Percentiles rank a stretch among this genome's conserved stretches.
These are phyloP conservation scores for Nothoprocta pentlandii DNA, from an alignment of 2,113 vertebrate species.

Conservation along the genomic window DNA sequence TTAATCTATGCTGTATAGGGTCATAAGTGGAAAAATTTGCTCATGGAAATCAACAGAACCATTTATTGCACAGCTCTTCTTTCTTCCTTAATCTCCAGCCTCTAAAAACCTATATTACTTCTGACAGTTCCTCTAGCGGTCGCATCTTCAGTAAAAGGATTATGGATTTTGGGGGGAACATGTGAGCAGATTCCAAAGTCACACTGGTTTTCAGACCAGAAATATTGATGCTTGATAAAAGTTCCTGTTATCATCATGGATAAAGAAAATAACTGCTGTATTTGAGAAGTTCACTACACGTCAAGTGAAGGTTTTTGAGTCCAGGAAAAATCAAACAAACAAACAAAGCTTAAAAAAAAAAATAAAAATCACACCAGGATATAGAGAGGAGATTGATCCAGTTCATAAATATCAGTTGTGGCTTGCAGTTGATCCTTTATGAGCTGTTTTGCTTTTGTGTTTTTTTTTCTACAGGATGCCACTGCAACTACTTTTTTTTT, in stretches of 20 bases:
- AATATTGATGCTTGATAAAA: background rate
- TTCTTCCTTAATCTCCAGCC: background rate
- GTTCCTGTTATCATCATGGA: background rate
- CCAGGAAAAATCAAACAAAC: background rate
- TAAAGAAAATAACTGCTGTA: background rate
- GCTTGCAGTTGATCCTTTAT: background rate
- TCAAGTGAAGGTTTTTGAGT: background rate
- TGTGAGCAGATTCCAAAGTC: background rate
- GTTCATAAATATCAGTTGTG: background rate
- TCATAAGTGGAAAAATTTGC: background rate
- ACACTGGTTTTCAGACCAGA: background rate
- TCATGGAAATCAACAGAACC: background rate
- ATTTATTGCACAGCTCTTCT: background rate
- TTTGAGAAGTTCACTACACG: background rate
- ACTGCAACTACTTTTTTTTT: background rate
- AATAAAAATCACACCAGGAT: background rate
- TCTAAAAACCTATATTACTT: background rate
- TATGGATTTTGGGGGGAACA: background rate
- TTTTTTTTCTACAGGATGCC: background rate
- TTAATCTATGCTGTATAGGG: background rate
- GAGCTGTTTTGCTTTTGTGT: background rate
- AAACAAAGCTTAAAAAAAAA: too few species aligned
- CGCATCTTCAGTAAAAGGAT: background rate
- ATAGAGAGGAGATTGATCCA: background rate
- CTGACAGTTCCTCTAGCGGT: background rate